These are phyloP conservation scores for Entomyzon cyanotis DNA, from an alignment of 2,113 vertebrate genomes.

Conservation along the genomic window DNA sequence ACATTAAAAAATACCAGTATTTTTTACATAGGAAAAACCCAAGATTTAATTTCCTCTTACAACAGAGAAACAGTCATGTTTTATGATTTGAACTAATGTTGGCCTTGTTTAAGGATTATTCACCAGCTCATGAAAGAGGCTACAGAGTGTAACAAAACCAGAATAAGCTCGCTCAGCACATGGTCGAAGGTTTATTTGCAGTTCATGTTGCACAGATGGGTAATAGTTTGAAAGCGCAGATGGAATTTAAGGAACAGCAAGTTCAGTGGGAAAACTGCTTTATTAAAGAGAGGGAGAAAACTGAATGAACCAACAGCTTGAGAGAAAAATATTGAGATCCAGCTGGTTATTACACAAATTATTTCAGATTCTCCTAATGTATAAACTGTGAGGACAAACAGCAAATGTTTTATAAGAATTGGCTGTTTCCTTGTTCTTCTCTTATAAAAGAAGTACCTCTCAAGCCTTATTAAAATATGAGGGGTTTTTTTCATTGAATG, in stretches of 20 bases:
- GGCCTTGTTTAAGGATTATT: constrained; percentile 10
- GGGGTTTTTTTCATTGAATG: background rate
- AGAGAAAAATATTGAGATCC: constrained; percentile 57
- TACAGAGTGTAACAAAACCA: background rate
- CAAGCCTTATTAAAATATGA: background rate
- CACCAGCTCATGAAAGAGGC: background rate
- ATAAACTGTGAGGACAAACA: constrained; percentile 30
- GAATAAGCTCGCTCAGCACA: background rate
- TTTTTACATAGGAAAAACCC: background rate
- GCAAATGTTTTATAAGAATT: constrained; percentile 19
- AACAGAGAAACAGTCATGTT: background rate
- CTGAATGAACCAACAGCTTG: background rate
- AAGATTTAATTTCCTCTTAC: background rate
- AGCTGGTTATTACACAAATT: constrained; percentile 51
- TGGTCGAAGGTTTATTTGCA: constrained; percentile 58
- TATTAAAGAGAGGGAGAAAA: constrained; percentile 40
- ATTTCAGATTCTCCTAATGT: constrained; percentile 3
- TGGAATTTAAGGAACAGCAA: constrained; percentile 65
- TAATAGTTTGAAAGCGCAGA: constrained; percentile 66
- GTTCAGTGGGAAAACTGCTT: constrained; percentile 55
- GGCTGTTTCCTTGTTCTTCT: background rate
- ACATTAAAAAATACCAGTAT: background rate
- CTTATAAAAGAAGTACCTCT: background rate
- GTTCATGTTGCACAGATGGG: constrained; percentile 66
- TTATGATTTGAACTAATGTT: background rate